A percentile compares a stretch with the other conserved stretches of the same genome.
Evolutionary conservation across 2,113 vertebrate genomes (phyloP).

Genomic region (Menura novaehollandiae): DNA sequence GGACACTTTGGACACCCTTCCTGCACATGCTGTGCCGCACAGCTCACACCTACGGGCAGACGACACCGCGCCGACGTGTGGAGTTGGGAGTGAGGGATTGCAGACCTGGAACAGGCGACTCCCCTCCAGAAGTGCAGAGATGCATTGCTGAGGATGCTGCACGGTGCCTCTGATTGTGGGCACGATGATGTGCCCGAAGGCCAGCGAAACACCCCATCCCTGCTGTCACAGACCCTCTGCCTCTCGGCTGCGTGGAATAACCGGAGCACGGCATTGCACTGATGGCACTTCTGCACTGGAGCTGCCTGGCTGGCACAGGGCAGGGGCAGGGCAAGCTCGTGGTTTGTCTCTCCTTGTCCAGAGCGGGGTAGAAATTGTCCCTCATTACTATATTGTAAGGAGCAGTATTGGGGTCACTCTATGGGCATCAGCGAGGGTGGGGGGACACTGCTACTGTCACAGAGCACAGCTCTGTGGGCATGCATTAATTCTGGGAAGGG

Average conservation of each 20-base stretch:
- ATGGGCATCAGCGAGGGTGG: background rate
- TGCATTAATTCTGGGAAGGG: background rate
- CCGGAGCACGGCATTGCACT: background rate
- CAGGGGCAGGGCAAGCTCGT: background rate
- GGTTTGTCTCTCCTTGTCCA: background rate
- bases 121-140: background rate
- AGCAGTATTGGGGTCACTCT: background rate
- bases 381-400: background rate
- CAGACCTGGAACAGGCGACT: background rate
- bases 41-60: background rate
- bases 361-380: background rate
- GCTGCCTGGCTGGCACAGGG: background rate
- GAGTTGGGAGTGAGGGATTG: background rate
- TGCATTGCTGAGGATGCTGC: background rate
- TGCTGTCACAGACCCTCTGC: background rate
- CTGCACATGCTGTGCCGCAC: background rate
- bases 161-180: background rate
- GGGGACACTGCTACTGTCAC: background rate
- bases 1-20: background rate
- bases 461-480: background rate
- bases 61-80: fast-evolving
- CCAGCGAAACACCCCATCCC: background rate
- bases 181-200: background rate
- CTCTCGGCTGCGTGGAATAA: background rate
- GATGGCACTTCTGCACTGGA: background rate